Conservation (phyloP, 2,797 vertebrate species). For the Sebastes itinus region DNA sequence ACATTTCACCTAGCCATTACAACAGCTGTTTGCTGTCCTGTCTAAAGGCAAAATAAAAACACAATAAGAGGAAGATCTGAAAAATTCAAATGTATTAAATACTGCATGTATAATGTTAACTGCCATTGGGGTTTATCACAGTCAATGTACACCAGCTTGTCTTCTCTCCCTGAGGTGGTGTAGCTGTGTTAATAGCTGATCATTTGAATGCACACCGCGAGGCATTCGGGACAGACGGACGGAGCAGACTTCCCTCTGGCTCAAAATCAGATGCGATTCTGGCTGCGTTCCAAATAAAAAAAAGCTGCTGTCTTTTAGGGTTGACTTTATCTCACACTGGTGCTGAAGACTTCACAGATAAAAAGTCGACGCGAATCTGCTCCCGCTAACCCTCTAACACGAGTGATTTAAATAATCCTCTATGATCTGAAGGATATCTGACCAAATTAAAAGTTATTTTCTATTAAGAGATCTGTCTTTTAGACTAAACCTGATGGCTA, state of each 20-base stretch:
- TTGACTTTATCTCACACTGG: constrained; percentile 21
- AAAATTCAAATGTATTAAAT: constrained; percentile 7
- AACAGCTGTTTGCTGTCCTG: neutral
- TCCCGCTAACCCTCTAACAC: neutral
- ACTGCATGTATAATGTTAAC: constrained; percentile 9
- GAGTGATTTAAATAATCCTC: constrained; percentile 2
- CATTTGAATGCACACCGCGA: constrained; percentile 63
- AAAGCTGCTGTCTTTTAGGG: constrained; percentile 16
- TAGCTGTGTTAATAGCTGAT: constrained; percentile 44
- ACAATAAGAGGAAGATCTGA: neutral
- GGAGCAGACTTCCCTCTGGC: constrained; percentile 42
- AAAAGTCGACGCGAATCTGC: neutral
- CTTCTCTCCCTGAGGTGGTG: constrained; percentile 22
- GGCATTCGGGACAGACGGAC: constrained; percentile 44
- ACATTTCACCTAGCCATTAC: neutral
- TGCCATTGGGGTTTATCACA: constrained; percentile 16
- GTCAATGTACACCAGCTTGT: constrained; percentile 20
- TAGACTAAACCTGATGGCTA: neutral
- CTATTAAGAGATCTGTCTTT: neutral
- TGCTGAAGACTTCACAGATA: constrained; percentile 12
- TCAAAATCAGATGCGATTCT: constrained; percentile 49
- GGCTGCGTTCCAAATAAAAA: constrained; percentile 55
- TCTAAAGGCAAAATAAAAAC: constrained; percentile 20
- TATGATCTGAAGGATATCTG: constrained; percentile 10
- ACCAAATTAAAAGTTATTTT: constrained; percentile 3